Percentiles rank a stretch among this genome's conserved stretches.
Evolutionary conservation across 2,888 invertebrate genomes (phyloP).

Genomic region (Lycocerus yunnanus): DNA sequence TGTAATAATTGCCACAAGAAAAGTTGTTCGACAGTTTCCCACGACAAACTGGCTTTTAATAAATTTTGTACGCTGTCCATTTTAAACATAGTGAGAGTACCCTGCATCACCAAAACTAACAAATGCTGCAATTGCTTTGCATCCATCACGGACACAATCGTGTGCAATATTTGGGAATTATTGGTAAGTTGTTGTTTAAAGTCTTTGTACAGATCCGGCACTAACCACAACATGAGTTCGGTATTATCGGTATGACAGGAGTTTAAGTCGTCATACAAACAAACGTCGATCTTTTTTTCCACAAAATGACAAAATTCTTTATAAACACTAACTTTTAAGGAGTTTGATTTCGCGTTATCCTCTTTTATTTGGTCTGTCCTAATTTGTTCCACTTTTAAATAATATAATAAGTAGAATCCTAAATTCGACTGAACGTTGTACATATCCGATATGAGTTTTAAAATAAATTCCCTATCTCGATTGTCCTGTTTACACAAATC

Average conservation of each 20-base stretch:
- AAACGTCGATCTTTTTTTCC: constrained; percentile 74
- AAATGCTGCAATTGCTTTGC: constrained; percentile 88
- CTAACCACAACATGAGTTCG: constrained; percentile 85
- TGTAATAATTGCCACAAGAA: constrained; percentile 96
- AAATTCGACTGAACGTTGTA: constrained; percentile 72
- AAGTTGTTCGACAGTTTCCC: constrained; percentile 98
- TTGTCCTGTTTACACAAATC: constrained; percentile 72
- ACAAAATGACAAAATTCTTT: constrained; percentile 82
- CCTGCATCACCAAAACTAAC: constrained; percentile 89
- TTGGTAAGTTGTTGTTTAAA: constrained; percentile 87
- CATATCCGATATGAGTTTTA: constrained; percentile 79
- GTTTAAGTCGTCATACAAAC: constrained; percentile 82
- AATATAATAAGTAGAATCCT: constrained; percentile 88
- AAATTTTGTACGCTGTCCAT: constrained; percentile 75
- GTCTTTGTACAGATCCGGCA: constrained; percentile 91
- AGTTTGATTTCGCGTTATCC: constrained; percentile 57
- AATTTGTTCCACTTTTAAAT: constrained; percentile 76
- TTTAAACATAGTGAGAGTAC: constrained; percentile 82
- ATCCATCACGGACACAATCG: constrained; percentile 90
- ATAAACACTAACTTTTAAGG: constrained; percentile 84
- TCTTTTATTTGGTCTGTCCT: constrained; percentile 59
- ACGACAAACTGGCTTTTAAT: constrained; percentile 82
- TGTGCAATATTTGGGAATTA: constrained; percentile 83
- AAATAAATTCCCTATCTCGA: constrained; percentile 75
- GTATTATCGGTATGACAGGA: constrained; percentile 89